Evolutionary conservation across 2,113 vertebrate species (phyloP), one percentile per base, ranked within the genome.

Genomic region (Serinus canaria): DNA sequence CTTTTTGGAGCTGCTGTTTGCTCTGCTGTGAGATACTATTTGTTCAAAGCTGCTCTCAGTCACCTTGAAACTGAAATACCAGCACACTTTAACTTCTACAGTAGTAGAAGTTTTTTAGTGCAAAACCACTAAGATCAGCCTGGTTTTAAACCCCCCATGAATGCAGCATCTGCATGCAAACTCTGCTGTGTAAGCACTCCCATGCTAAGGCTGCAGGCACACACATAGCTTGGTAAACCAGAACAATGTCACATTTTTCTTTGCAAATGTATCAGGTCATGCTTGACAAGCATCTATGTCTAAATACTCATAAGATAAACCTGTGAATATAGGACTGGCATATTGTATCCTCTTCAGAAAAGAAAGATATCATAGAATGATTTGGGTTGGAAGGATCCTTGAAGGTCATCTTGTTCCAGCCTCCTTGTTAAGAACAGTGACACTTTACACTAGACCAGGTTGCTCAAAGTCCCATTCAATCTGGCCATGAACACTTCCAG

Each of bases 191-290:
- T 39, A 55, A 85, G 25, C 13, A 8, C 7, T 68, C 33, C 15
- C 3, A 63, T 31, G 21, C 44, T 52, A 15, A 63, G 10, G 27
- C 4, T n/a, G 30, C 31, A 64, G 56, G 39, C 22, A 41, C 4
- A 11, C 15, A 50, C 3, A 6, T 4, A 82, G 33, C 49, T 39
- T 35, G 9, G 21, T 46, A 72, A 75, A 24, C 15, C 49, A 84
- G 43, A 39, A 33, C 8, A 69, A 3, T 0, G 1, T 8, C 60
- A 39, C 2, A 0, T 39, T 53, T 67, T 82, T 47, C 20, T 74
- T 55, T 67, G 20, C 10, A 77, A 68, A 49, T 2, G 5, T 55
- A 23, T 11, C 23, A 11, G 8, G 19, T 62, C 12, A 46, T 10
- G 53, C 4, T 23, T 35, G 43, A 2, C 10, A 67, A 56, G 27